A percentile compares a stretch with the other conserved stretches of the same genome.
These are phyloP conservation scores for Onchidella celtica DNA, from an alignment of 2,888 invertebrate genomes.

Conservation along the genomic window DNA sequence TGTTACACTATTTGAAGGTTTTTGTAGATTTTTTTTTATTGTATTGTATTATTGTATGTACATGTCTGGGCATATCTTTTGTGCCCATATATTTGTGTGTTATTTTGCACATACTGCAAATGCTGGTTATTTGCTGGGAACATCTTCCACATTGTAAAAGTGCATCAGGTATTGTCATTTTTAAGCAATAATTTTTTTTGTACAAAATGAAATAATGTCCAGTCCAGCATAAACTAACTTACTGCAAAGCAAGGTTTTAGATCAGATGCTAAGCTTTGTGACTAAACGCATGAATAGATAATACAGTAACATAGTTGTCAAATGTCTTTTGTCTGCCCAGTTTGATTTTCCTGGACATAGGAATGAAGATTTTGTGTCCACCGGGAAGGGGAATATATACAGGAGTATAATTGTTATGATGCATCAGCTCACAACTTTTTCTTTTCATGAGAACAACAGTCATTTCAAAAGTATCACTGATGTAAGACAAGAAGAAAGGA, in stretches of 20 bases:
- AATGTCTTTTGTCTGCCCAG: not conserved
- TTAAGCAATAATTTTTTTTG: not conserved
- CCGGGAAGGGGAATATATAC: no score
- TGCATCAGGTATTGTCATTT: not conserved
- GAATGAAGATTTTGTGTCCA: no score
- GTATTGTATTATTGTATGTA: not conserved
- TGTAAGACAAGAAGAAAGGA: no score
- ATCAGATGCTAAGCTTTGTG: not conserved
- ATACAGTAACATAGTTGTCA: not conserved
- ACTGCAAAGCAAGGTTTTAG: not conserved
- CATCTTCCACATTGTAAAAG: not conserved
- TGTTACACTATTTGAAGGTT: no score
- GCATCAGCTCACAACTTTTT: no score
- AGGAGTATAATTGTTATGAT: no score
- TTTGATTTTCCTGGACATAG: no score
- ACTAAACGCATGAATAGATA: not conserved
- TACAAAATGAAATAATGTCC: no score
- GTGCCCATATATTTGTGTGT: not conserved
- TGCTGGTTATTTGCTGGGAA: slow-evolving; percentile 5
- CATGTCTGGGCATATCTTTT: not conserved
- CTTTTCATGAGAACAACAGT: no score
- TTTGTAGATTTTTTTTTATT: not conserved
- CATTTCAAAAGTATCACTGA: no score
- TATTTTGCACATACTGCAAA: not conserved
- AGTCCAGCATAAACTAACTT: not conserved